These are phyloP conservation scores for Colletes collaris DNA, from an alignment of 2,888 invertebrate species.

Conservation along the genomic window DNA sequence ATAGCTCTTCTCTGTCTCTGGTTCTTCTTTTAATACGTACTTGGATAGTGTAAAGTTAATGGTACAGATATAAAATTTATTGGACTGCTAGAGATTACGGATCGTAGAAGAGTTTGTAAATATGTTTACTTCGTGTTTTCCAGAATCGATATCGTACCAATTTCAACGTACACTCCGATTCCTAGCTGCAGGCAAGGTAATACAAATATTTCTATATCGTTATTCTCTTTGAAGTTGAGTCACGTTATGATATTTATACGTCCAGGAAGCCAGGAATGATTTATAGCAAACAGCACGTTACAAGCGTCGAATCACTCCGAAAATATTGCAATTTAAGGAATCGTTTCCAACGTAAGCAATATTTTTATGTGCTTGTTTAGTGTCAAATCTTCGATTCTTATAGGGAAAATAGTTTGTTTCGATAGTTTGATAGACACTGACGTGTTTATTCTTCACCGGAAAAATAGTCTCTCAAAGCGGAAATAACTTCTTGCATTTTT, in stretches of 20 bases:
- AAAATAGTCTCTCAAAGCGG: slow-evolving; percentile 82
- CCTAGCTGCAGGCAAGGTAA: background rate
- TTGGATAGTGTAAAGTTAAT: background rate
- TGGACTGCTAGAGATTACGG: background rate
- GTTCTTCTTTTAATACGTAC: no score
- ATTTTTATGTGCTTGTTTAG: no score
- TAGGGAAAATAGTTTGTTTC: background rate
- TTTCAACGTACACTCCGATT: slow-evolving; percentile 5
- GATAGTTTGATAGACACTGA: no score
- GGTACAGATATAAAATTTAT: background rate
- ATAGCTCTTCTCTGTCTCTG: no score
- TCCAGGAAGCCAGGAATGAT: background rate
- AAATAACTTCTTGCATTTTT: slow-evolving; percentile 86
- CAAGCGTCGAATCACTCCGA: background rate
- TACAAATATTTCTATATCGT: slow-evolving; percentile 20
- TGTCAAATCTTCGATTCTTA: background rate
- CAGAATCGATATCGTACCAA: slow-evolving; percentile 9
- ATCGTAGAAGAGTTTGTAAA: background rate
- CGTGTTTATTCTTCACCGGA: slow-evolving; percentile 67
- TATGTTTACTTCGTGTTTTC: background rate
- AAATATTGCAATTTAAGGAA: background rate
- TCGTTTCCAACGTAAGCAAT: no score
- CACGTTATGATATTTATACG: slow-evolving; percentile 23
- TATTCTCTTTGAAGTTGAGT: slow-evolving; percentile 21
- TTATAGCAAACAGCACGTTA: no score